Base-by-base conservation (phyloP, 2,888 invertebrate species). In the Andrena trimmerana region DNA sequence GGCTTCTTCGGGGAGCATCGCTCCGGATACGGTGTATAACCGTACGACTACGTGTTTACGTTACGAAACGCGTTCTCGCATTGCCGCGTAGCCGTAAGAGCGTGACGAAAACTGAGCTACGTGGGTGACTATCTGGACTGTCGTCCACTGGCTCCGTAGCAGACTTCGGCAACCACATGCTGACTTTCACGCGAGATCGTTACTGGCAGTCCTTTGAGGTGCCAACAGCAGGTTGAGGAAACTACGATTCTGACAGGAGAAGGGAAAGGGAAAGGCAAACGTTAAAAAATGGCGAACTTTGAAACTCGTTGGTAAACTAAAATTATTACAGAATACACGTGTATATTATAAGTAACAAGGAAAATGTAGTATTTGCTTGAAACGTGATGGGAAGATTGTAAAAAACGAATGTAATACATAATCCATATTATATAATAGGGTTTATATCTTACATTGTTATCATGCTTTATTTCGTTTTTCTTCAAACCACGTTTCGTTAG, bases 11-110 rank as follows among this genome's bases (percentile, higher is more conserved):
- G 69, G 57, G 52, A 48, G 36, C 57, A 78, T 76, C 70, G 81
- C 33, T 78, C 70, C 81, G 71, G 62, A 54, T 68, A 78, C 83
- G 52, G 60, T 65, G 68, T 62, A 69, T 33, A 57, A 20, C 27
- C 70, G 60, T 54, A 48, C 73, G 33, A 27, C 75, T 69, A 66
- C 78, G 81, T 68, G 66, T 85, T 81, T 80, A 83, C 73, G 70
- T 90, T 90, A 90, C 83, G 90, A 90, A 86, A 90, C 76, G 78
- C 73, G 86, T 87, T 87, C 80, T 85, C 78, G 80, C 82, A 80
- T 88, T 87, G 84, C 85, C 82, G 86, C 78, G 84, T 79, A 86
- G 82, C 86, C 87, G 89, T 87, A 91, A 90, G 86, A 90, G 90
- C 89, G 91, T 90, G 87, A 89, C 91, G 89, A 84, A 78, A 88